A percentile compares a stretch with the other conserved stretches of the same genome.
Conservation (phyloP, 2,888 invertebrate species). For the Yponomeuta malinellus region DNA sequence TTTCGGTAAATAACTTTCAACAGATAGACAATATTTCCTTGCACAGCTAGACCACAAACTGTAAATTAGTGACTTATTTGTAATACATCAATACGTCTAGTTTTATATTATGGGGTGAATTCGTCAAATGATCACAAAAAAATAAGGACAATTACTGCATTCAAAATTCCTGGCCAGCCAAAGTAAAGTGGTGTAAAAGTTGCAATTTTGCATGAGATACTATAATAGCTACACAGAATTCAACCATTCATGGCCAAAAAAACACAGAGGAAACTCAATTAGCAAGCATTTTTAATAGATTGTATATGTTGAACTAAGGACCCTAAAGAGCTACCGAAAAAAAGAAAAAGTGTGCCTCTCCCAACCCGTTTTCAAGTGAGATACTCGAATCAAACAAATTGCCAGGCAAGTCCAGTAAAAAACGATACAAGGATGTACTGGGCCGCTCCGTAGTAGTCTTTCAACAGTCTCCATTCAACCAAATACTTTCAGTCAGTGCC, state of each 20-base stretch:
- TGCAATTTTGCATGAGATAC: no score
- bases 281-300: not conserved
- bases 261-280: not conserved
- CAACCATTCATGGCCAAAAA: not conserved
- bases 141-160: no score
- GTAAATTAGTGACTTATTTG: no score
- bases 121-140: no score
- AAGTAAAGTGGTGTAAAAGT: no score
- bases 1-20: no score
- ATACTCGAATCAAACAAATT: slow-evolving; percentile 15
- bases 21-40: no score
- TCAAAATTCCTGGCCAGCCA: no score
- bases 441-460: slow-evolving; percentile 11
- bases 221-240: not conserved
- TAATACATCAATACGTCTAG: no score
- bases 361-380: slow-evolving; percentile 16
- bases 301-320: not conserved
- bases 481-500: slow-evolving; percentile 44
- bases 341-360: not conserved
- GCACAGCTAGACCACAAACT: no score
- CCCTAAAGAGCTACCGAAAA: slow-evolving; percentile 14
- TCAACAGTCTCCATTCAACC: slow-evolving; percentile 39
- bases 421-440: slow-evolving; percentile 9
- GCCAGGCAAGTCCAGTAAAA: slow-evolving; percentile 10
- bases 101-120: no score